Conservation (phyloP, 2,888 invertebrate species). For the Reticulitermes lucifugus region DNA sequence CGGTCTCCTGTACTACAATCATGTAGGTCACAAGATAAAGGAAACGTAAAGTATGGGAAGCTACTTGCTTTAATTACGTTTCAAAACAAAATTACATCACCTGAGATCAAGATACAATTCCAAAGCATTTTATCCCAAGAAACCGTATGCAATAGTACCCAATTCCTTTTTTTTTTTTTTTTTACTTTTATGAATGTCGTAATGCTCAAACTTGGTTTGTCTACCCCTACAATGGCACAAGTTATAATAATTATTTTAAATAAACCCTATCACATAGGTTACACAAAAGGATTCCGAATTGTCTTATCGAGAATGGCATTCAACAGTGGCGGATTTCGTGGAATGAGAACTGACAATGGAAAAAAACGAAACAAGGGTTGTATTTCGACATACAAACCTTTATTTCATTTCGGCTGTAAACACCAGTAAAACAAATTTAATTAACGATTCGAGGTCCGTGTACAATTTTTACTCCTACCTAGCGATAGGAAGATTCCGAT, state of each 20-base stretch:
- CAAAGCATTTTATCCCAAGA: not conserved
- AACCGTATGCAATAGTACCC: not conserved
- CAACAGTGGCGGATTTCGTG: not conserved
- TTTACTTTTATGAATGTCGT: not conserved
- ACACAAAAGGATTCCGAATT: not conserved
- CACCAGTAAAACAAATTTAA: too few relatives aligned
- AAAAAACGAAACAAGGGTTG: too few relatives aligned
- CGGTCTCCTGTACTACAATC: not conserved
- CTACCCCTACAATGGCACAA: not conserved
- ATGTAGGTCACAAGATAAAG: conserved; percentile 9
- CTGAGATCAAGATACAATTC: not conserved
- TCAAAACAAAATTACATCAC: not conserved
- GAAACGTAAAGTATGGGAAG: not conserved
- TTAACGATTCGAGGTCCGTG: too few relatives aligned
- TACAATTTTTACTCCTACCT: too few relatives aligned
- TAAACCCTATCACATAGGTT: not conserved
- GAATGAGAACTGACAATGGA: too few relatives aligned
- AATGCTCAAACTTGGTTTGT: not conserved
- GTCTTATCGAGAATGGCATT: not conserved
- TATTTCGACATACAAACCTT: too few relatives aligned
- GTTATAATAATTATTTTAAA: not conserved
- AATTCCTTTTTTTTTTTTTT: not conserved
- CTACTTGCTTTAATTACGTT: not conserved
- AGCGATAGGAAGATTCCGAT: too few relatives aligned
- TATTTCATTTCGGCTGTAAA: too few relatives aligned